Base-by-base conservation (phyloP, 1,140 invertebrate genomes). In the Drosophila albomicans region DNA sequence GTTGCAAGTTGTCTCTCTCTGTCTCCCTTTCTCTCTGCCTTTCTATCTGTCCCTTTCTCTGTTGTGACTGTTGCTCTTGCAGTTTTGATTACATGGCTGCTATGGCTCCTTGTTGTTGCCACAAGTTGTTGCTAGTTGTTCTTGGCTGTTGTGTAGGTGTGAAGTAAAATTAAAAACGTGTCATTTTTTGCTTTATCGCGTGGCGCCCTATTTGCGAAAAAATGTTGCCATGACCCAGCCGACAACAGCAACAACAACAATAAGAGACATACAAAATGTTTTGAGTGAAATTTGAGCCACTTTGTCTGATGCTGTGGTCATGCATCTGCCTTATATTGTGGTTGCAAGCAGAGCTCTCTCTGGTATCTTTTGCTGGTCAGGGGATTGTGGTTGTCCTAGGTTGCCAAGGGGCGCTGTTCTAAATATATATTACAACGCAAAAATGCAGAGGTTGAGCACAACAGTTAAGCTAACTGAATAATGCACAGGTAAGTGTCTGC, bases 161-260 rank as follows among this genome's bases (percentile, higher is more conserved):
- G 78, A 89, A 89, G 86, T 90, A 90, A 89, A 89, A 89, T 89
- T 89, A 89, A 89, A 89, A 89, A 89, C 86, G 81, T 89, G 85
- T 89, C 85, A 89, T 89, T 89, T 89, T 89, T 89, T 85, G 77
- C 84, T 88, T 89, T 88, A 88, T 88, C 84, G 84, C 85, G 48
- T 75, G 82, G 77, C 84, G 69, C 73, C 63, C 43, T 49, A 62
- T 77, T 72, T 65, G 41, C 61, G 69, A 54, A 38, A 20, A 41
- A 73, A 63, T 79, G 86, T 77, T 82, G 81, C 75, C 81, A 62
- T 81, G 81, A 86, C 78, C 81, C 66, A 72, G 16, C 62, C 35
- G 68, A 59, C 54, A 65, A 38, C 32, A 69, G 25, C 74, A 78
- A 35, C 48, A 11, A 2, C 2, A 11, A 30, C 57, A 57, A 43